Conservation (phyloP, 2,113 vertebrate genomes). For the Lipotes vexillifer region DNA sequence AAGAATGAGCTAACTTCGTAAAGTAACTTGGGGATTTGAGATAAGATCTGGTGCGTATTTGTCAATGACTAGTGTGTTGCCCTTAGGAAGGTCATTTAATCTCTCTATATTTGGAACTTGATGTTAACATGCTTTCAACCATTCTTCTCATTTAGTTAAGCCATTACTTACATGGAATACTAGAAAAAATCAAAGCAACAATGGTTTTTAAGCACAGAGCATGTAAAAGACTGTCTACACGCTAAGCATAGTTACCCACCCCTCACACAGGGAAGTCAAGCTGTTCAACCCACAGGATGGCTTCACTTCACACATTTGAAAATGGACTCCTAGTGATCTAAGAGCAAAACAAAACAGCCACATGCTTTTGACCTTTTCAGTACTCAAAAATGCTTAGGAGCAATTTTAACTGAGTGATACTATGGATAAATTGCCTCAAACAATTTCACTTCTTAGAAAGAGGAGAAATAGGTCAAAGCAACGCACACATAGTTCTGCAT, state of each 20-base stretch:
- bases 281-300: rapidly evolving
- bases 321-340: neutral
- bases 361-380: neutral
- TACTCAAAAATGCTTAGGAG: neutral
- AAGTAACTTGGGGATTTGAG: neutral
- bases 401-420: neutral
- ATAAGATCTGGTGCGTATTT: neutral
- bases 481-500: rapidly evolving
- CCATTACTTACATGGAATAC: neutral
- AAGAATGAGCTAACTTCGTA: neutral
- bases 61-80: neutral
- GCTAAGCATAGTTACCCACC: neutral
- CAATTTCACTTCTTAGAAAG: neutral
- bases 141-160: neutral
- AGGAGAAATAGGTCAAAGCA: neutral
- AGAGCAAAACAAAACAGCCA: neutral
- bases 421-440: neutral
- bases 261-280: neutral
- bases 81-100: neutral
- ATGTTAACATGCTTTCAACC: neutral
- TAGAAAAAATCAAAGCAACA: neutral
- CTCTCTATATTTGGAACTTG: neutral
- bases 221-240: neutral
- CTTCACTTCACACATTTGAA: neutral
- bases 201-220: neutral